Percentiles rank a stretch among this genome's conserved stretches.
These are phyloP conservation scores for Felis chaus DNA, from an alignment of 2,113 vertebrate species.

Conservation along the genomic window DNA sequence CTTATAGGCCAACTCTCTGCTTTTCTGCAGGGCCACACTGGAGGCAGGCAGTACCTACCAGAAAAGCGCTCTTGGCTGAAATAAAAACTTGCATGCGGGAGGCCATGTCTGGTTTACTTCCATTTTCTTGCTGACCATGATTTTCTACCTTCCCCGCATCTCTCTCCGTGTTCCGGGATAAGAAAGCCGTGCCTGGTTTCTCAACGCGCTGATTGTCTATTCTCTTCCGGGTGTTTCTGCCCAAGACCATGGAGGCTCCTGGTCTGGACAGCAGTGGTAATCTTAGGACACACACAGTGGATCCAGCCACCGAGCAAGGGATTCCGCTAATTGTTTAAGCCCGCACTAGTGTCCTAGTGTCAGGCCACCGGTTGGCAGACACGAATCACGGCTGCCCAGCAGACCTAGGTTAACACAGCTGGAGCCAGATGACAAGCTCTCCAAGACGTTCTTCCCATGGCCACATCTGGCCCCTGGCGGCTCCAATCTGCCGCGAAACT, in stretches of 20 bases:
- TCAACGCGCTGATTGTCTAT: not conserved
- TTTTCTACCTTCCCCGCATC: not conserved
- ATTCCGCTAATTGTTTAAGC: conserved; percentile 61
- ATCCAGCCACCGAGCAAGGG: conserved; percentile 22
- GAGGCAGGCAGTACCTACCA: fast-evolving
- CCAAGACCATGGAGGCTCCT: conserved; percentile 19
- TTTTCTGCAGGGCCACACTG: not conserved
- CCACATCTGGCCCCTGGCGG: conserved; percentile 54
- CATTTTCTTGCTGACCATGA: not conserved
- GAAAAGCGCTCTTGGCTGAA: not conserved
- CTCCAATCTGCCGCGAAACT: not conserved
- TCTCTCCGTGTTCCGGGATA: not conserved
- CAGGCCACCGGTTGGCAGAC: conserved; percentile 69
- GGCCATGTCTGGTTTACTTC: not conserved
- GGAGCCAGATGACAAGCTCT: conserved; percentile 52
- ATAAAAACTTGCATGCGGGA: fast-evolving
- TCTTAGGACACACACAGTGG: conserved; percentile 53
- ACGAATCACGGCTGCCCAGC: conserved; percentile 42
- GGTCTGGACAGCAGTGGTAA: not conserved
- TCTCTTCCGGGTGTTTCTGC: not conserved
- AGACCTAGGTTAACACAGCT: conserved; percentile 67
- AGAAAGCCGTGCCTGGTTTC: not conserved
- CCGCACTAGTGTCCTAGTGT: conserved; percentile 55
- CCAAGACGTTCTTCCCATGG: conserved; percentile 40
- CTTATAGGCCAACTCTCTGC: not conserved